phyloP scores from a whole-genome alignment of 2,797 vertebrate species.

The Coilia nasus region DNA sequence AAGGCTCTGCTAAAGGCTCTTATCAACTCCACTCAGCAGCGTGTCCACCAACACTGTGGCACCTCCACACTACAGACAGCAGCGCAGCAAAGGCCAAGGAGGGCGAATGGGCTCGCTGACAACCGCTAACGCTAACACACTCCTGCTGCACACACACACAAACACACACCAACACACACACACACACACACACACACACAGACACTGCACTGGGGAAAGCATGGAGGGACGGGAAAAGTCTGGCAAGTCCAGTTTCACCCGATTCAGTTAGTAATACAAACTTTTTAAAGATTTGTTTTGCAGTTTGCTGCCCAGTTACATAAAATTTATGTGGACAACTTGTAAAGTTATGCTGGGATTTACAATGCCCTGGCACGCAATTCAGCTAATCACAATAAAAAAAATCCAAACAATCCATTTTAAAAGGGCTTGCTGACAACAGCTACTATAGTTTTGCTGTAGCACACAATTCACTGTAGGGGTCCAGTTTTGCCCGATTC shows the following conservation, averaged over 20 bases:
- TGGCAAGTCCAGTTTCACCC: neutral
- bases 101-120: slow-evolving; percentile 62
- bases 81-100: neutral
- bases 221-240: neutral
- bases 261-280: neutral
- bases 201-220: neutral
- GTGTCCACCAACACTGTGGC: slow-evolving; percentile 16
- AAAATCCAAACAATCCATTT: too few species aligned
- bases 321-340: too few species aligned
- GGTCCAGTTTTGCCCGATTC: too few species aligned
- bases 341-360: too few species aligned
- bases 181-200: neutral
- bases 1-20: neutral
- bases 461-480: too few species aligned
- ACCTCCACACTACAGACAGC: neutral
- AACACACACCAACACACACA: slow-evolving; percentile 20
- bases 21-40: neutral
- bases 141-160: slow-evolving; percentile 49
- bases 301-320: too few species aligned
- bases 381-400: too few species aligned
- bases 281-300: too few species aligned
- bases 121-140: slow-evolving; percentile 58
- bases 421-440: too few species aligned
- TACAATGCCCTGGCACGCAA: too few species aligned
- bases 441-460: too few species aligned